phyloP scores from a whole-genome alignment of 2,797 vertebrate genomes.

The Megalops cyprinoides region DNA sequence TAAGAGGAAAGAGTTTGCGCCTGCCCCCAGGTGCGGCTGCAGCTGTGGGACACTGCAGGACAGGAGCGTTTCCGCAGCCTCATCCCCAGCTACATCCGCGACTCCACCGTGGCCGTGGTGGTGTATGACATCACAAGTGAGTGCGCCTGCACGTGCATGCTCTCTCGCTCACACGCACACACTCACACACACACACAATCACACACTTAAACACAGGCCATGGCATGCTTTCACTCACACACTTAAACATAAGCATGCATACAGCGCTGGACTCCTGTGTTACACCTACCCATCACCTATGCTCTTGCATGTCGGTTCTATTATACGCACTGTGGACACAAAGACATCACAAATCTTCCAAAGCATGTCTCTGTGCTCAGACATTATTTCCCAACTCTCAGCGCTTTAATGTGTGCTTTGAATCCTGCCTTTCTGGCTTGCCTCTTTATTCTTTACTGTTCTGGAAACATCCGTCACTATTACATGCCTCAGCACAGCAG shows the following conservation, averaged over 20 bases:
- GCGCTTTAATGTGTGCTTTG: neutral
- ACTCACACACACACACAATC: too few relatives aligned
- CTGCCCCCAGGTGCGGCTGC: constrained; percentile 84
- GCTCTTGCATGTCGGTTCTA: neutral
- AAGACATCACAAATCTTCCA: neutral
- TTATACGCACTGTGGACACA: too few relatives aligned
- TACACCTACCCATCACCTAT: neutral
- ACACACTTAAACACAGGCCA: neutral
- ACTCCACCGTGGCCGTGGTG: constrained; percentile 91
- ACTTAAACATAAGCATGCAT: neutral
- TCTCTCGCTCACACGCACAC: too few relatives aligned
- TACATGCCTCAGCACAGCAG: neutral
- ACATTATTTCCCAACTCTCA: neutral
- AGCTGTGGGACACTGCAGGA: constrained; percentile 91
- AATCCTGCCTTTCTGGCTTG: neutral
- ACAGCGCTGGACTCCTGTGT: neutral
- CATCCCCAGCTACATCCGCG: constrained; percentile 91
- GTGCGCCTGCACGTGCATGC: too few relatives aligned
- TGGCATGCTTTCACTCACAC: neutral
- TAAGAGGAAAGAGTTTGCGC: constrained; percentile 23
- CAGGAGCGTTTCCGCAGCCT: constrained; percentile 91
- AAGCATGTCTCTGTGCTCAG: neutral
- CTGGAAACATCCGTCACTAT: neutral
- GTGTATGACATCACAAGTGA: constrained; percentile 93
- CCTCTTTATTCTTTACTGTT: neutral